These are phyloP conservation scores for Atrichornis clamosus DNA, from an alignment of 2,113 vertebrate species.

Conservation along the genomic window DNA sequence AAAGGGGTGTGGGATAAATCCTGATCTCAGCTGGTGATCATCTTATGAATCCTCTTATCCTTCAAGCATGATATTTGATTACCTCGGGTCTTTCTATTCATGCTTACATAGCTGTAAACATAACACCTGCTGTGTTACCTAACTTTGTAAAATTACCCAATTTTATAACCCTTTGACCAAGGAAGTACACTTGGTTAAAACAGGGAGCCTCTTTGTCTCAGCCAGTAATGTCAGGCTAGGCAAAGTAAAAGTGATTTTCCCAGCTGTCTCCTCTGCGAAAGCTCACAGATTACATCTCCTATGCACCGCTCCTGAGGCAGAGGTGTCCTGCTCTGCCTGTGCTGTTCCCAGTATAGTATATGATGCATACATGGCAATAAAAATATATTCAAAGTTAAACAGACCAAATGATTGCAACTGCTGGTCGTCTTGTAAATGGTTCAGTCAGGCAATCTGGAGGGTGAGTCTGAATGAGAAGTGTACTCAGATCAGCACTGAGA, in stretches of 20 bases:
- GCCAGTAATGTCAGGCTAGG: background rate
- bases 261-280: background rate
- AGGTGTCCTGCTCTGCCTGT: background rate
- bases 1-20: background rate
- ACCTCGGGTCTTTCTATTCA: background rate
- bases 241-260: background rate
- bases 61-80: slow-evolving; percentile 32
- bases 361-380: background rate
- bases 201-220: background rate
- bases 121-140: slow-evolving; percentile 30
- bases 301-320: background rate
- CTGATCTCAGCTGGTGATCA: background rate
- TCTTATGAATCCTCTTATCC: background rate
- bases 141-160: background rate
- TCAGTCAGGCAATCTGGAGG: background rate
- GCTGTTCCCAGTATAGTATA: background rate
- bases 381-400: background rate
- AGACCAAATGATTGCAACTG: background rate
- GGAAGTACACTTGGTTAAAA: background rate
- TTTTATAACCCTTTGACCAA: background rate
- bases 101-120: background rate
- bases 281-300: background rate
- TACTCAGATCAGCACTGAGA: background rate
- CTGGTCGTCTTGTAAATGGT: background rate
- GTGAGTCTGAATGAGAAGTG: background rate